Conservation (phyloP, 2,113 vertebrate species). For the Callospermophilus lateralis region DNA sequence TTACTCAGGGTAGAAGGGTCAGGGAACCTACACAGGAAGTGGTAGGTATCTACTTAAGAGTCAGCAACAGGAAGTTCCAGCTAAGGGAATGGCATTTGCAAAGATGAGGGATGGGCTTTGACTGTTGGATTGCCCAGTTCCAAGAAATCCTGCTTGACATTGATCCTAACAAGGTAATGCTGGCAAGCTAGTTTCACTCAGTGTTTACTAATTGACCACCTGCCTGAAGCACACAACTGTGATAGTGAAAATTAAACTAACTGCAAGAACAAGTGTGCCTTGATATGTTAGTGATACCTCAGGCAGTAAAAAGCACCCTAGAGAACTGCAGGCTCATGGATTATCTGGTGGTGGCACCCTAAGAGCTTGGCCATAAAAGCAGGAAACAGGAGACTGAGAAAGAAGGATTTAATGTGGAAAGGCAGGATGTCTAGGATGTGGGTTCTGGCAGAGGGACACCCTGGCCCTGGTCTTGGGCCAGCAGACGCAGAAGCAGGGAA, state of each 20-base stretch:
- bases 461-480: conserved; percentile 85
- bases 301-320: background rate
- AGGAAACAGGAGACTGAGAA: background rate
- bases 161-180: background rate
- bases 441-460: background rate
- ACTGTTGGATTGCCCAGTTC: background rate
- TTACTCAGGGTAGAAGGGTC: background rate
- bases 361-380: background rate
- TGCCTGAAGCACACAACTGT: background rate
- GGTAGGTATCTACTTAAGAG: background rate
- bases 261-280: background rate
- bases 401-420: conserved; percentile 72
- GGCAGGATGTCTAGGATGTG: conserved; percentile 16
- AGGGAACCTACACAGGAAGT: background rate
- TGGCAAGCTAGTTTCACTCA: background rate
- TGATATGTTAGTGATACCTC: background rate
- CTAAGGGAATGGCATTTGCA: background rate
- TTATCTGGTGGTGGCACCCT: background rate
- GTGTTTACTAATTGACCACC: background rate
- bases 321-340: background rate
- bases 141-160: background rate
- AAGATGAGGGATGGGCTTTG: background rate
- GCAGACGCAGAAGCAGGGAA: conserved; percentile 88
- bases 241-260: background rate
- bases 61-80: background rate